Evolutionary conservation across 1,140 invertebrate species (phyloP).

Genomic region (Chironomus striatipennis): DNA sequence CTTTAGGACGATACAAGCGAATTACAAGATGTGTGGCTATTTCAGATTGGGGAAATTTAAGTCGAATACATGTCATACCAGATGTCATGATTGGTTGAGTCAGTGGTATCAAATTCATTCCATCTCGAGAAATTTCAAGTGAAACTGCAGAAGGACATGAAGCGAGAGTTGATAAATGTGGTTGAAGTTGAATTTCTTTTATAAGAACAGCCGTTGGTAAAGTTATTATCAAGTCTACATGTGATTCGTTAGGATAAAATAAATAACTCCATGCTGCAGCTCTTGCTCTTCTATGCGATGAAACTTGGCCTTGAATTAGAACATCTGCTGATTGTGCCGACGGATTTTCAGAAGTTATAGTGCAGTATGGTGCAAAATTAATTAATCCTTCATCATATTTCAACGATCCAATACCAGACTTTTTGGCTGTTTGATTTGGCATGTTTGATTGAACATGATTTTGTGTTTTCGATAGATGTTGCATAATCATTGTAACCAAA

Average conservation of each 20-base stretch:
- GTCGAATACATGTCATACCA: conserved; percentile 74
- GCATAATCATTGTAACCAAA: conserved; percentile 50
- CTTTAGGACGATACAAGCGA: conserved; percentile 54
- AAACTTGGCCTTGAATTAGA: conserved; percentile 64
- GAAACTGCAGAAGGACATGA: conserved; percentile 86
- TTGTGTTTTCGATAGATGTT: conserved; percentile 48
- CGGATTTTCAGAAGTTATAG: conserved; percentile 70
- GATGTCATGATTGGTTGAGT: conserved; percentile 64
- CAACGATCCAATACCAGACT: conserved; percentile 39
- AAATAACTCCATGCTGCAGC: conserved; percentile 87
- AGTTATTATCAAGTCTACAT: conserved; percentile 76
- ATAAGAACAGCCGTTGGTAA: conserved; percentile 81
- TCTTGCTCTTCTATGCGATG: conserved; percentile 69
- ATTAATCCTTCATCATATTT: conserved; percentile 58
- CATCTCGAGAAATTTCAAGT: conserved; percentile 59
- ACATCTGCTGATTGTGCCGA: conserved; percentile 81
- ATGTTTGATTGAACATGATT: conserved; percentile 28
- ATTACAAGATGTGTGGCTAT: conserved; percentile 58
- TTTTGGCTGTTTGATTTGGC: conserved; percentile 44
- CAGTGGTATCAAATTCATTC: conserved; percentile 46
- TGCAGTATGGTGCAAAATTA: conserved; percentile 82
- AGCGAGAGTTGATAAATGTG: conserved; percentile 74
- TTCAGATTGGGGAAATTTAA: conserved; percentile 71
- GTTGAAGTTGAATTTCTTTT: conserved; percentile 82
- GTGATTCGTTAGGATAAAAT: conserved; percentile 83